Base-by-base conservation (phyloP, 2,797 vertebrate species). In the Notolabrus celidotus region DNA sequence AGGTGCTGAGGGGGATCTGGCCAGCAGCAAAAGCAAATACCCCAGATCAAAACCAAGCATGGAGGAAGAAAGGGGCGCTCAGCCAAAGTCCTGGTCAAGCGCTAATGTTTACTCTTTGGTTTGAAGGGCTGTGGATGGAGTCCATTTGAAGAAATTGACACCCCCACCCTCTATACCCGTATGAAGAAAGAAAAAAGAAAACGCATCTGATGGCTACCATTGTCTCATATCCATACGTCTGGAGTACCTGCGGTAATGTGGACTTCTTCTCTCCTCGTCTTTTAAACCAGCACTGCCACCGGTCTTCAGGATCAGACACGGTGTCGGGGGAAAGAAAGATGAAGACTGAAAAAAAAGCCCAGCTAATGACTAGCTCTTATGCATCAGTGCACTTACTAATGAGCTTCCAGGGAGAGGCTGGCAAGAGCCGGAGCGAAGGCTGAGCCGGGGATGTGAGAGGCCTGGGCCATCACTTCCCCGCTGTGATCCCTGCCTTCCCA, bases 311-410 rank as follows among this genome's bases (percentile, higher is more conserved):
- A 97, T 97, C 96, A 96, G 96, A 97, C 95, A 95, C 89, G 77
- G 87, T 90, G 91, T 91, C 88, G 83, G 75, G 84, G 86, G 89
- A 80, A 86, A 87, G 70, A 82, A 80, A 88, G 85, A 91, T 87
- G 83, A 87, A 90, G 89, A 92, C 63, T 71, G 84, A 85, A 89
- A 86, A 92, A 89, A 86, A 89, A 89, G 87, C 94, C 95, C 94
- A 96, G 95, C 96, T 98, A 99, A 99, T 99, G 97, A 99, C 97
- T 96, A 97, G 96, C 96, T 99, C 97, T 98, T 98, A 98, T 99
- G 98, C 97, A 99, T 99, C 97, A 97, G 95, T 97, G 97, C 96
- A 95, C 95, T 95, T 98, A 96, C 98, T 99, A 99, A 99, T 98
- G 98, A 99, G 98, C 97, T 99, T 97, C 97, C 96, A 97, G 96